Base-by-base conservation (phyloP, 1,140 invertebrate genomes). In the Onthophagus taurus region DNA sequence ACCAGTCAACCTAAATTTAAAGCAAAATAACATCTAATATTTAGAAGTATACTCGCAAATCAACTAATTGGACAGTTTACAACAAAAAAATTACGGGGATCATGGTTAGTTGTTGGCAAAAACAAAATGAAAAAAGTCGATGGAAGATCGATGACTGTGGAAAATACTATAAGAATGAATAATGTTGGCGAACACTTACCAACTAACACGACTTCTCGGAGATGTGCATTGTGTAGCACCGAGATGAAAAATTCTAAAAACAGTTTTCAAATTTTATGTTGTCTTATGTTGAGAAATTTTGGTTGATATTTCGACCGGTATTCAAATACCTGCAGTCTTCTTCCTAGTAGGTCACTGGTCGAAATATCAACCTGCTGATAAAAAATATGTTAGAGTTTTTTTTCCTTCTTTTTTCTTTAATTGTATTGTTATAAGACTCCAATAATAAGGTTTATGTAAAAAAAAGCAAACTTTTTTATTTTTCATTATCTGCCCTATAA, bases 41-140 rank as follows among this genome's bases (percentile, higher is more conserved):
- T 24, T 39, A 39, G 37, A 29, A 39, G 37, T 17, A 24, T 26
- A 13, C 21, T 24, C 9, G 37, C 37, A 13, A 39, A 39, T 39
- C 34, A 36, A 36, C 34, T 36, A 36, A 36, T 36, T 20, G 34
- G 34, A 13, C 11, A 11, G n/a, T 36, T 11, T 36, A 18, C 3
- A 3, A 18, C 7, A 20, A 36, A 18, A 36, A 36, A 43, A 31
- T 21, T 13, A 7, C 8, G 17, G 23, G 19, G 16, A 34, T 26
- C 12, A 13, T 24, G 42, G 14, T 21, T 20, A 11, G 21, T 34
- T 17, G 14, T 34, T 2, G 30, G 30, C n/a, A 31, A 31, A 3
- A 31, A 31, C 30, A 31, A 4, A 14, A 31, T 31, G 4, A 31
- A 31, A 14, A 31, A 31, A n/a, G 16, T n/a, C 30, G 30, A n/a